phyloP scores from a whole-genome alignment of 1,140 invertebrate species.

The Trachelipus rathkii region DNA sequence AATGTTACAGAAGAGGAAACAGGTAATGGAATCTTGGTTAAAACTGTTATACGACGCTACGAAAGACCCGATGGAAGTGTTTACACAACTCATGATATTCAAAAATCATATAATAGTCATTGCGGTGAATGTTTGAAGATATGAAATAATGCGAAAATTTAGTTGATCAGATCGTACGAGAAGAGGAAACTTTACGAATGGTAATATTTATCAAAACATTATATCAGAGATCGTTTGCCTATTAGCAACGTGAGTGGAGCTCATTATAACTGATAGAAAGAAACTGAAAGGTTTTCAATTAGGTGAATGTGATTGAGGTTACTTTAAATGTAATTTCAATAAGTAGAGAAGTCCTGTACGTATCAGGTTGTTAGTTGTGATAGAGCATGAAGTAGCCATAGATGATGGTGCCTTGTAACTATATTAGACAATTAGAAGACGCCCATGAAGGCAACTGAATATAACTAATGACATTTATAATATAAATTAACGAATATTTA shows the following conservation, averaged over 20 bases:
- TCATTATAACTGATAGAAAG: slow-evolving; percentile 42
- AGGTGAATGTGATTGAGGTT: slow-evolving; percentile 22
- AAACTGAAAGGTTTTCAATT: slow-evolving; percentile 31
- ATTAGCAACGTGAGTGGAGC: slow-evolving; percentile 39
- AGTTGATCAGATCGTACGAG: slow-evolving; percentile 34
- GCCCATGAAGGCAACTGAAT: slow-evolving; percentile 37
- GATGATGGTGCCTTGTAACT: slow-evolving; percentile 41
- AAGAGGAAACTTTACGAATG: slow-evolving; percentile 38
- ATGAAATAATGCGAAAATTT: slow-evolving; percentile 38
- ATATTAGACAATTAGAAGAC: slow-evolving; percentile 31
- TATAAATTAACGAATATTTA: slow-evolving; percentile 31
- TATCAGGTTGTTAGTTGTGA: slow-evolving; percentile 39
- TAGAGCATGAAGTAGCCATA: slow-evolving; percentile 33
- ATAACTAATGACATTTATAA: slow-evolving; percentile 33
- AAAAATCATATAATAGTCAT: slow-evolving; percentile 36
- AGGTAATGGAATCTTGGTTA: slow-evolving; percentile 38
- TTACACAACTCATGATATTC: slow-evolving; percentile 43
- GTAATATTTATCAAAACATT: slow-evolving; percentile 38
- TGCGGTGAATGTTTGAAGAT: slow-evolving; percentile 27
- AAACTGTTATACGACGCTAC: slow-evolving; percentile 37
- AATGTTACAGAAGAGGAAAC: slow-evolving; percentile 43
- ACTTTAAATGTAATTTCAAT: slow-evolving; percentile 8
- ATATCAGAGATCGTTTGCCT: slow-evolving; percentile 35
- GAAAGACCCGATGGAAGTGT: slow-evolving; percentile 40
- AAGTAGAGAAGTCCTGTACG: slow-evolving; percentile 30